Percentiles rank a stretch among this genome's conserved stretches.
These are phyloP conservation scores for Ornithoptera priamus DNA, from an alignment of 2,888 invertebrate species.

Conservation along the genomic window DNA sequence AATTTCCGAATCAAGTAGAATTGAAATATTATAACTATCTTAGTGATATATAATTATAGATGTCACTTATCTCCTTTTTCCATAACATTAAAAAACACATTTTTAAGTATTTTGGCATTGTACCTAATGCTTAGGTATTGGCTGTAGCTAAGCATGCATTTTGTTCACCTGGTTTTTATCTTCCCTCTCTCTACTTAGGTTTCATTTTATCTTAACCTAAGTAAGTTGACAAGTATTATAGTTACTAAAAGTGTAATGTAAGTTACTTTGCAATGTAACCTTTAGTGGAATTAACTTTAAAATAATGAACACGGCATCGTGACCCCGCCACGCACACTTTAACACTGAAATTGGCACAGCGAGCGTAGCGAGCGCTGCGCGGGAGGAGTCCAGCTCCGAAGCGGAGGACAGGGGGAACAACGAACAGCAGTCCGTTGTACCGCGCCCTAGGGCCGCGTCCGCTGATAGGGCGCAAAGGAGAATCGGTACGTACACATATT, in stretches of 20 bases:
- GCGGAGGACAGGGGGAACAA: conserved; percentile 57
- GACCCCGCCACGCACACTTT: conserved; percentile 34
- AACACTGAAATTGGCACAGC: conserved; percentile 62
- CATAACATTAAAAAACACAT: neutral
- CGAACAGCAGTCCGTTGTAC: conserved; percentile 81
- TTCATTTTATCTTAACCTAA: neutral
- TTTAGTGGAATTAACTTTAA: conserved; percentile 26
- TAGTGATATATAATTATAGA: neutral
- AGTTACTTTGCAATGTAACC: neutral
- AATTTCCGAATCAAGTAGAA: neutral
- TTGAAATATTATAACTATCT: neutral
- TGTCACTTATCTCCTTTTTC: no score
- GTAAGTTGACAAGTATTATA: neutral
- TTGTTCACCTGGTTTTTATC: neutral
- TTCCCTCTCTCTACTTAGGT: no score
- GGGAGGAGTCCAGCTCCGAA: conserved; percentile 91
- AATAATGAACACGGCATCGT: conserved; percentile 33
- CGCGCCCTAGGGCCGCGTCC: conserved; percentile 83
- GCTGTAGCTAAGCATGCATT: neutral
- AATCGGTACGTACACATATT: conserved; percentile 50
- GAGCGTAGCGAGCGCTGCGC: conserved; percentile 84
- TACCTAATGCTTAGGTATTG: neutral
- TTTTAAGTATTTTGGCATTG: neutral
- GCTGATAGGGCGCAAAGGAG: conserved; percentile 76
- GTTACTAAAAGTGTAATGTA: neutral